Conservation (phyloP, 2,888 invertebrate species). For the Byasa hedistus region DNA sequence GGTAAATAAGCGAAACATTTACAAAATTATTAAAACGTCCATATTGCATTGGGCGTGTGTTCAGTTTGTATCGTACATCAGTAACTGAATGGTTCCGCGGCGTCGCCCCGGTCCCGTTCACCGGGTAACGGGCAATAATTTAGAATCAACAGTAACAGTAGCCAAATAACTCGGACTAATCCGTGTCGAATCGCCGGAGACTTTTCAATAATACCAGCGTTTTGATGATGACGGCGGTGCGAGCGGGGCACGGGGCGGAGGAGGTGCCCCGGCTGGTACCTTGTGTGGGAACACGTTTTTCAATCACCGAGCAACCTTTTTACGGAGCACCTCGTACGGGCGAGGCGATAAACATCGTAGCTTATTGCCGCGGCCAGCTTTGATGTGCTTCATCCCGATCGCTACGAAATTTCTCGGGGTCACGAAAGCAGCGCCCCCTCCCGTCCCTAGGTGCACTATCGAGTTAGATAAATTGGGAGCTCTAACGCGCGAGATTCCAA, state of each 20-base stretch:
- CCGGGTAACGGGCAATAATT: slow-evolving; percentile 59
- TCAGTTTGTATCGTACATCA: too few relatives aligned
- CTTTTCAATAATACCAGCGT: slow-evolving; percentile 67
- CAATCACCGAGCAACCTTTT: slow-evolving; percentile 69
- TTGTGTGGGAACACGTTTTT: slow-evolving; percentile 72
- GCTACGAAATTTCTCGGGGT: slow-evolving; percentile 45
- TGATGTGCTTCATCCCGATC: slow-evolving; percentile 61
- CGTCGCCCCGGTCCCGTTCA: slow-evolving; percentile 31
- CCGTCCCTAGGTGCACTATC: not conserved
- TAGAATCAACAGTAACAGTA: slow-evolving; percentile 70
- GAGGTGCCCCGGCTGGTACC: slow-evolving; percentile 38
- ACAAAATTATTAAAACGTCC: too few relatives aligned
- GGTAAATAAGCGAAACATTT: too few relatives aligned
- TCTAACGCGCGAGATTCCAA: not conserved
- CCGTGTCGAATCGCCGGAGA: slow-evolving; percentile 67
- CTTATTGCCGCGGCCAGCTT: slow-evolving; percentile 73
- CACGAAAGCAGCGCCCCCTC: too few relatives aligned
- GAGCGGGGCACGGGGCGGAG: slow-evolving; percentile 21
- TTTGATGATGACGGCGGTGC: slow-evolving; percentile 46
- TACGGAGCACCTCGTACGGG: slow-evolving; percentile 57
- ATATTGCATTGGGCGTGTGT: too few relatives aligned
- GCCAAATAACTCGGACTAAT: slow-evolving; percentile 67
- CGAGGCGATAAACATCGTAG: slow-evolving; percentile 69
- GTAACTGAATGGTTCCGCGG: not conserved
- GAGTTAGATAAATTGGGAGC: not conserved